phyloP scores from a whole-genome alignment of 2,888 invertebrate species.

The Phyto melanocephala region DNA sequence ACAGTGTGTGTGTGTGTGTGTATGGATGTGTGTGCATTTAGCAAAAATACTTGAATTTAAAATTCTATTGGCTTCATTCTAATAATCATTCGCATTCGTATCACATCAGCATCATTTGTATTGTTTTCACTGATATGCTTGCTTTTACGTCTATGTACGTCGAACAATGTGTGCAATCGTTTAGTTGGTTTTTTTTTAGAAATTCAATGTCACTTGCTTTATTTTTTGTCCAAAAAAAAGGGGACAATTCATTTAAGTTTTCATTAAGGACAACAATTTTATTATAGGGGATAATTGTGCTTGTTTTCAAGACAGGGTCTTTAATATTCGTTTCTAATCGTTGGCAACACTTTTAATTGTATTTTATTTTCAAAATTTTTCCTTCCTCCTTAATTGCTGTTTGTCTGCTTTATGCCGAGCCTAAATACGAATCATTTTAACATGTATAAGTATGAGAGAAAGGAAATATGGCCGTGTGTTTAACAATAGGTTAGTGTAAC shows the following conservation, averaged over 20 bases:
- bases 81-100: slow-evolving; percentile 45
- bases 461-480: too few species aligned
- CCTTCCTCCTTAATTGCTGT: slow-evolving; percentile 30
- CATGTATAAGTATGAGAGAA: too few species aligned
- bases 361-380: neutral
- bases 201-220: slow-evolving; percentile 25
- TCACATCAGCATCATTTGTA: slow-evolving; percentile 53
- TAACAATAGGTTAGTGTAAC: too few species aligned
- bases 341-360: slow-evolving; percentile 2
- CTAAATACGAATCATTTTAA: neutral
- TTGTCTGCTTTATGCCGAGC: slow-evolving; percentile 32
- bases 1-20: neutral
- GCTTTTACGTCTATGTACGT: slow-evolving; percentile 4
- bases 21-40: neutral
- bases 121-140: slow-evolving; percentile 36
- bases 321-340: neutral
- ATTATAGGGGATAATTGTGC: slow-evolving; percentile 35
- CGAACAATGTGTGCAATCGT: neutral
- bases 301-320: neutral
- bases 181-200: slow-evolving; percentile 9
- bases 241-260: neutral
- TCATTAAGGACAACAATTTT: neutral
- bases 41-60: slow-evolving; percentile 32
- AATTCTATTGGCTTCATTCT: slow-evolving; percentile 54
- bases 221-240: neutral